Base-by-base conservation (phyloP, 2,113 vertebrate species). In the Callorhinus ursinus region DNA sequence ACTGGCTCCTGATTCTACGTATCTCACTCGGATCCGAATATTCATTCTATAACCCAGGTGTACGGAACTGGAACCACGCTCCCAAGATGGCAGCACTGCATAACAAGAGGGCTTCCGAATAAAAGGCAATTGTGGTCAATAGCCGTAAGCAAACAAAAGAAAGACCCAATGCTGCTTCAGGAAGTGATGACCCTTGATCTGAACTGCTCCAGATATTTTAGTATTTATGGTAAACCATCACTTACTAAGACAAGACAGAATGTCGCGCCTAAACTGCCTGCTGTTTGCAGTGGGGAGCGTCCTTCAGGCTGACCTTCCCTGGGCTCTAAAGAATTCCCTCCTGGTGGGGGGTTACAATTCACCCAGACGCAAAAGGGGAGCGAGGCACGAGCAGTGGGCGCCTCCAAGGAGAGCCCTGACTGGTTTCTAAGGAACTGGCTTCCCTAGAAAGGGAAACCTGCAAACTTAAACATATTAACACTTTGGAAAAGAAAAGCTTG, bases 21-120 rank as follows among this genome's bases (percentile, higher is more conserved):
- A 5, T 22, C 39, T 33, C 59, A 14, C 51, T 42, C 42, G 18
- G 21, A n/a, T 49, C 5, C 5, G 26, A 19, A 49, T 42, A 4
- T 16, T 1, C 4, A 2, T 24, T 28, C 71, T 4, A 2, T 5
- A 33, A 16, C 2, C 8, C 14, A 31, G 76, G 53, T 3, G 1
- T 10, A 2, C 0, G 18, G 19, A 18, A 4, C 76, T 84, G 18
- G 19, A 18, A 4, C 76, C 92, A 4, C 6, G 26, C 7, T 11
- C 42, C 57, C 57, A 19, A 33, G 36, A 28, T 1, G 1, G 36
- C 24, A 19, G 19, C 24, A 3, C 4, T 49, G 88, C 28, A 1
- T 3, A 28, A 21, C 36, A 19, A 0, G 4, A 5, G 36, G 90
- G 57, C 28, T 15, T 71, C 36, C 7, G 1, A 3, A 53, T 33